These are phyloP conservation scores for Holothuria glaberrima DNA, from an alignment of 35 echinoderm and acorn worm species.

Conservation along the genomic window DNA sequence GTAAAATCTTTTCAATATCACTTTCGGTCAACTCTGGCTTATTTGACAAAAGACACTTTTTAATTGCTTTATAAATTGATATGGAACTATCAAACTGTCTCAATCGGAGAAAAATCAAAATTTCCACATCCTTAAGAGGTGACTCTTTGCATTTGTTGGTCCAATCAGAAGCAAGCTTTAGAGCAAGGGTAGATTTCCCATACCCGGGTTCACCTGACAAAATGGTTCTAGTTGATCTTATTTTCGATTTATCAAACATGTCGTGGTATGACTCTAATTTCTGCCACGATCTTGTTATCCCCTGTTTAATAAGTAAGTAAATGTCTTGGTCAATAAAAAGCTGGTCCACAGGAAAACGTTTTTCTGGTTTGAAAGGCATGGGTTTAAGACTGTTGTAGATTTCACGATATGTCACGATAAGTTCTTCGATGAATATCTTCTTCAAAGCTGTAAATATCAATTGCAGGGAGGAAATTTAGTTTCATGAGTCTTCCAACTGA, in stretches of 20 bases:
- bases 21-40: no score
- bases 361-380: background rate
- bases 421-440: no score
- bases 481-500: no score
- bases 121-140: background rate
- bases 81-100: background rate
- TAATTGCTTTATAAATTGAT: background rate
- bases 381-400: background rate
- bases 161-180: background rate
- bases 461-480: no score
- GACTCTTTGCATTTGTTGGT: background rate
- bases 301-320: background rate
- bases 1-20: no score
- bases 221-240: background rate
- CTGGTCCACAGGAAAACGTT: background rate
- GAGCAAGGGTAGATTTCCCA: background rate
- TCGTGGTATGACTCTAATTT: background rate
- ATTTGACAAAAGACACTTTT: background rate
- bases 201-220: no score
- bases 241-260: background rate
- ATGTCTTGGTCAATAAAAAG: background rate
- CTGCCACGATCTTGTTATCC: no score
- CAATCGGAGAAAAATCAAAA: background rate
- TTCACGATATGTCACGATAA: background rate
- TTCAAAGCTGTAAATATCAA: no score